Base-by-base conservation (phyloP, 2,113 vertebrate species). In the Semicossyphus pulcher region DNA sequence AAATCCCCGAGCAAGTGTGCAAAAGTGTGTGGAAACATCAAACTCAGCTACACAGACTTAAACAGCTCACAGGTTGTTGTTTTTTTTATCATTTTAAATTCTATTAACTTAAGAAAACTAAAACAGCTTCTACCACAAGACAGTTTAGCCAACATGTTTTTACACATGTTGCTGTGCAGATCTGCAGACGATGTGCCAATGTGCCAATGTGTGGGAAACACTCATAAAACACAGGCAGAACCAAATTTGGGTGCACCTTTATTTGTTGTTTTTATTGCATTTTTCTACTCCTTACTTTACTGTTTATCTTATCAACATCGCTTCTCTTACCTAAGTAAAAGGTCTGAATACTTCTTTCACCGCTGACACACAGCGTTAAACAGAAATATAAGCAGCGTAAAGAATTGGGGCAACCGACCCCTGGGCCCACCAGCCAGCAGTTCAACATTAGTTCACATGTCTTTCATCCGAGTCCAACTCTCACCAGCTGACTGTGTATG, bases 401-500 rank as follows among this genome's bases (percentile, higher is more conserved):
- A 34, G 23, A 49, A 34, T 14, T 14, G 23, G 59, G 26, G 16
- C 25, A 70, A 12, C 10, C 9, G 47, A 0, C n/a, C 2, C 49
- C 39, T 21, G n/a, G n/a, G n/a, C n/a, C n/a, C n/a, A n/a, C n/a
- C n/a, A 53, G 31, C n/a, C 26, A 49, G 26, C 41, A 31, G 59
- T 15, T 47, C 52, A 68, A 57, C 18, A 20, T 48, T 23, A 12
- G 6, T 16, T 47, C 51, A 52, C 49, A 32, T n/a, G n/a, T 42
- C 26, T 70, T 60, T 62, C 42, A 64, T n/a, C 37, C 3, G 2
- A 32, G 20, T 31, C 45, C 4, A n/a, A 31, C 39, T 73, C 36
- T 28, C 58, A 65, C 6, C 53, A 44, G 44, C 67, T 60, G 37
- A 67, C 64, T 52, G 21, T 47, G 53, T 48, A 61, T 63, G 80